Conservation (phyloP, 2,888 invertebrate genomes). For the Timandra comae region DNA sequence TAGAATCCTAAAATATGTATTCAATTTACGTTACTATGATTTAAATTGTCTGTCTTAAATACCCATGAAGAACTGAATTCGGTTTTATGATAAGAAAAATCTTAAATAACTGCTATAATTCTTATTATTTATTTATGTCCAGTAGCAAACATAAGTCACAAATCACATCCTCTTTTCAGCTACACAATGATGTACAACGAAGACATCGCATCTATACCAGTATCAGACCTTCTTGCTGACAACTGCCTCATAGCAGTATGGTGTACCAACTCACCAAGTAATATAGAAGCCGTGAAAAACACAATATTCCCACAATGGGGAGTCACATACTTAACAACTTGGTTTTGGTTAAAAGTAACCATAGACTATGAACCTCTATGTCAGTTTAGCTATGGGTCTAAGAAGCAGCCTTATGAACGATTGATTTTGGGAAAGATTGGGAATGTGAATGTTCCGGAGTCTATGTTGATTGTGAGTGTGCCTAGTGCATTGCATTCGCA, state of each 20-base stretch:
- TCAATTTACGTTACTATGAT: no score
- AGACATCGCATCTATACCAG: constrained; percentile 83
- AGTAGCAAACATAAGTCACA: no score
- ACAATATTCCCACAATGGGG: constrained; percentile 89
- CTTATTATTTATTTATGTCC: no score
- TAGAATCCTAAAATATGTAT: no score
- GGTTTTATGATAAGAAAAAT: no score
- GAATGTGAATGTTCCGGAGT: constrained; percentile 47
- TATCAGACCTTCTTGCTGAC: constrained; percentile 77
- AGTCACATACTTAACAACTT: constrained; percentile 81
- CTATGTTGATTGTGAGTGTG: constrained; percentile 84
- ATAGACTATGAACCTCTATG: constrained; percentile 81
- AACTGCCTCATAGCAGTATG: constrained; percentile 88
- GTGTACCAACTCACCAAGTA: constrained; percentile 91
- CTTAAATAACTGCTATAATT: no score
- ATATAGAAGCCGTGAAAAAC: constrained; percentile 80
- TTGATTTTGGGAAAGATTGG: constrained; percentile 71
- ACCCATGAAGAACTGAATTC: no score
- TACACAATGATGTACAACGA: constrained; percentile 88
- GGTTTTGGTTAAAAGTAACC: constrained; percentile 95
- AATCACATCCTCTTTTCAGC: constrained; percentile 68
- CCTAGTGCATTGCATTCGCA: constrained; percentile 97
- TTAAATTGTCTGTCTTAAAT: no score
- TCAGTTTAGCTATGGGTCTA: constrained; percentile 78
- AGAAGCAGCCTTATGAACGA: constrained; percentile 93